Conservation (phyloP, 2,888 invertebrate genomes). For the Cybosia mesomella region DNA sequence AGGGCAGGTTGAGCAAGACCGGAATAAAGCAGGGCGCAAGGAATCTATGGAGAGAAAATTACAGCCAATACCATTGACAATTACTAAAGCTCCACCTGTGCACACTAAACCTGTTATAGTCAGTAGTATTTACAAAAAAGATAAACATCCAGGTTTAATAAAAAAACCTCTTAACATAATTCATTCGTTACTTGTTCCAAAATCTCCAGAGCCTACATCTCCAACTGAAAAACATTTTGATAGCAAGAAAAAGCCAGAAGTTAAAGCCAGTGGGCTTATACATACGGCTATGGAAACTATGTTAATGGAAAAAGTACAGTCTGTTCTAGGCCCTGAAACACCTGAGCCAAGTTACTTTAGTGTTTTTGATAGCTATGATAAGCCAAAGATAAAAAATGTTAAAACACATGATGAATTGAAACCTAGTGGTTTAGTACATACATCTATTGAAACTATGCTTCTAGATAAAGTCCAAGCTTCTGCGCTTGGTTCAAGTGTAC, state of each 20-base stretch:
- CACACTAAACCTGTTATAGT: constrained; percentile 45
- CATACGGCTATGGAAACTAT: constrained; percentile 85
- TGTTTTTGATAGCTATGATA: constrained; percentile 47
- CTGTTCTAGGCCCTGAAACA: constrained; percentile 67
- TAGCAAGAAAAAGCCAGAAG: constrained; percentile 43
- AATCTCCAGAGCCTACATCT: constrained; percentile 33
- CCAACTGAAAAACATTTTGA: constrained; percentile 36
- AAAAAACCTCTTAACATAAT: constrained; percentile 55
- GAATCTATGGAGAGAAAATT: constrained; percentile 39
- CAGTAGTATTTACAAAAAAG: constrained; percentile 32
- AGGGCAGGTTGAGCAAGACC: constrained; percentile 70
- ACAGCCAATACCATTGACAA: constrained; percentile 33
- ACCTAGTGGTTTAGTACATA: constrained; percentile 50
- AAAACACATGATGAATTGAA: constrained; percentile 27
- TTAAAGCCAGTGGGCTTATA: constrained; percentile 71
- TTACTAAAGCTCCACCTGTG: constrained; percentile 31
- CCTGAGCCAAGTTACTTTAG: constrained; percentile 50
- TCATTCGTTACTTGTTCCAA: constrained; percentile 39
- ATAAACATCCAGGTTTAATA: constrained; percentile 51
- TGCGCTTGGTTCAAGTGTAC: constrained; percentile 30
- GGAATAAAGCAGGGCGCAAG: constrained; percentile 42
- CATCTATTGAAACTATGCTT: constrained; percentile 50
- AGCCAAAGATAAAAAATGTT: constrained; percentile 32
- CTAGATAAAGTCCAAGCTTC: constrained; percentile 46
- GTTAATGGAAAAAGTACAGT: constrained; percentile 82